phyloP scores from a whole-genome alignment of 2,797 vertebrate genomes.

The Siniperca undulata region DNA sequence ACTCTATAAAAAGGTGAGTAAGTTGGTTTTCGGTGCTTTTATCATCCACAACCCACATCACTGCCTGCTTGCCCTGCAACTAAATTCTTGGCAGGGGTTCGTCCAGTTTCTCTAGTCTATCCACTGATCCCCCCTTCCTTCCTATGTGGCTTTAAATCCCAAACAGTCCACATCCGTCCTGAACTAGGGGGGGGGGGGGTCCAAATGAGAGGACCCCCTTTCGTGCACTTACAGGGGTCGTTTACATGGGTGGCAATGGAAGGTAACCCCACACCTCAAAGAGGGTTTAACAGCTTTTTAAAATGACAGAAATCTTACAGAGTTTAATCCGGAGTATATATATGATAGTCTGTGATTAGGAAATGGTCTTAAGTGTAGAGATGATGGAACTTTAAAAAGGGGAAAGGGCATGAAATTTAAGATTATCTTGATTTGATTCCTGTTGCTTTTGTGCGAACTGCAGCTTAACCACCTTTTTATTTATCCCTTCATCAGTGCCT shows the following conservation, averaged over 20 bases:
- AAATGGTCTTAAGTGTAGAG: neutral
- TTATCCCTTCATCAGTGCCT: constrained; percentile 12
- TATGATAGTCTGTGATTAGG: neutral
- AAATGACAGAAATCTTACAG: neutral
- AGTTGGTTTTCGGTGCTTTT: constrained; percentile 40
- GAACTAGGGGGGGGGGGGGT: constrained; percentile 41
- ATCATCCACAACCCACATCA: constrained; percentile 68
- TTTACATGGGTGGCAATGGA: constrained; percentile 28
- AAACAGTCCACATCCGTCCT: constrained; percentile 83
- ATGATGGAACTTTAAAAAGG: neutral
- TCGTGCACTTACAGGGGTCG: constrained; percentile 46
- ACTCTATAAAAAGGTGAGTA: constrained; percentile 43
- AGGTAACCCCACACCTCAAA: constrained; percentile 24
- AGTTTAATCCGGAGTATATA: neutral
- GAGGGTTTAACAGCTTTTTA: neutral
- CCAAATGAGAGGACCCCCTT: constrained; percentile 45
- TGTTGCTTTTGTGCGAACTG: constrained; percentile 1
- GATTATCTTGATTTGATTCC: neutral
- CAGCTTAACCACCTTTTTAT: constrained; percentile 24
- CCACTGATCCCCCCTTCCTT: constrained; percentile 73
- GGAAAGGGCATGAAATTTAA: neutral
- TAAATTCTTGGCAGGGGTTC: constrained; percentile 73
- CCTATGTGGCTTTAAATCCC: constrained; percentile 80
- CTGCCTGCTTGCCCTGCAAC: constrained; percentile 55
- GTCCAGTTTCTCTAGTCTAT: constrained; percentile 74